Base-by-base conservation (phyloP, 2,888 invertebrate genomes). In the Xestoiulus laeticollis region DNA sequence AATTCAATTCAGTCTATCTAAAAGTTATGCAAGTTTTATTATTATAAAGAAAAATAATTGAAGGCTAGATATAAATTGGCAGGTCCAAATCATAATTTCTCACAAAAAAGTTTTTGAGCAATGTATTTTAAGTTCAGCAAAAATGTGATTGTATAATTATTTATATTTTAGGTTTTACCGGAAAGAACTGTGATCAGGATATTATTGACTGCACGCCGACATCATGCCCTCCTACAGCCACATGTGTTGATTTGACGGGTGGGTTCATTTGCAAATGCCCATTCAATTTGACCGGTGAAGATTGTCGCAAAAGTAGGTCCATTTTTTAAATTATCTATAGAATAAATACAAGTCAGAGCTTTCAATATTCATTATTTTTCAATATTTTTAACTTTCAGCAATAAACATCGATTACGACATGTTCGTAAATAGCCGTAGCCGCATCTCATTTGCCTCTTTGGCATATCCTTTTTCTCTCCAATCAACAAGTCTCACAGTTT, bases 341-440 rank as follows among this genome's bases (percentile, higher is more conserved):
- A 5, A 78, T 78, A 10, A 78, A 8, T 78, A 22, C 26, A 78
- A 4, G 78, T 26, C 5, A 78, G 8, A 14, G 5, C 78, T 22
- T 22, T 6, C 78, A 78, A 78, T 22, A 10, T 78, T 78, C 8
- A 78, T 82, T 82, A 53, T 14, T 82, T 14, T 43, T 59, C 26
- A 87, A 88, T 86, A 87, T 89, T 87, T 89, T 38, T 19, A 88
- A 89, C 90, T 94, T 94, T 82, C 93, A 97, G 97, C 97, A n/a
- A 96, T 99, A 90, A 98, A 98, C 93, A 97, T 98, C n/a, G 98
- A 99, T 92, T 99, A 99, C 92, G 99, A 99, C 91, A 93, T 99
- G 14, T 97, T 97, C 94, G 98, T 99, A 92, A 96, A 97, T 91
- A 98, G 98, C 91, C 92, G 93, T 86, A 95, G 96, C 85, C 94